phyloP scores from a whole-genome alignment of 2,113 vertebrate species.

The Vidua chalybeata region DNA sequence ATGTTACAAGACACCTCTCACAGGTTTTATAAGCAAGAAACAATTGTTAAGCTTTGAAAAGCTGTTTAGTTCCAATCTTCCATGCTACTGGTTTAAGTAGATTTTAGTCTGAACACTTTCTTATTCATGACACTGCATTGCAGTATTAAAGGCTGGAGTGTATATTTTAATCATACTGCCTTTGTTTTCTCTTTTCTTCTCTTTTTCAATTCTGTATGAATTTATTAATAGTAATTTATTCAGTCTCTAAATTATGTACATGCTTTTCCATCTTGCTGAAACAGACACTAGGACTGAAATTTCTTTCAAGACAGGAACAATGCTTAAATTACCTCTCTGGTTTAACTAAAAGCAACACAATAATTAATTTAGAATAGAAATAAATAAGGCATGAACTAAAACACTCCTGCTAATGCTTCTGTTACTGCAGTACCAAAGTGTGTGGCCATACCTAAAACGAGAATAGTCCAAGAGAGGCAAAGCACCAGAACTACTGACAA shows the following conservation, averaged over 20 bases:
- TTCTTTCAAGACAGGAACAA: background rate
- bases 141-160: background rate
- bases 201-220: background rate
- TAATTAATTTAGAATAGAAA: background rate
- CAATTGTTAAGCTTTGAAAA: background rate
- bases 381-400: background rate
- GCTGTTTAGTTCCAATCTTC: background rate
- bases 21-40: background rate
- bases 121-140: background rate
- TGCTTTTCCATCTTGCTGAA: background rate
- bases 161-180: background rate
- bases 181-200: background rate
- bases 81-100: background rate
- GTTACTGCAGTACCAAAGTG: background rate
- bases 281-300: background rate
- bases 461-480: background rate
- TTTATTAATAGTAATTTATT: background rate
- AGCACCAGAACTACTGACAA: background rate
- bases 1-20: accelerated
- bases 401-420: background rate
- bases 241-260: background rate
- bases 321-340: background rate
- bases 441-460: background rate
- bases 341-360: background rate
- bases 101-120: background rate